phyloP scores from a whole-genome alignment of 2,888 invertebrate genomes.

The Tiphia femorata region DNA sequence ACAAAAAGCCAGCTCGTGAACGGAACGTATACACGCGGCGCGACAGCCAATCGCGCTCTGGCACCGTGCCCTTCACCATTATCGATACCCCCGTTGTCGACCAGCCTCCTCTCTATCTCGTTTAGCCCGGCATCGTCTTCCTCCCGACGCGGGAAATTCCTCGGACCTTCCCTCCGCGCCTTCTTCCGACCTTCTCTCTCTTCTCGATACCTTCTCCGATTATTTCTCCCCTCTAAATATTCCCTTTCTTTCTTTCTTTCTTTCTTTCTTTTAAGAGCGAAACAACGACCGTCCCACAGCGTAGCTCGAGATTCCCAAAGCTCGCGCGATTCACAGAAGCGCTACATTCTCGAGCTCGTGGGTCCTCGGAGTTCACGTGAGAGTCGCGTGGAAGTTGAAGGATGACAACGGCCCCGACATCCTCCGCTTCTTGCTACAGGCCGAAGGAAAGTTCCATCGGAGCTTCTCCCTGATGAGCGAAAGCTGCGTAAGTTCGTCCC shows the following conservation, averaged over 20 bases:
- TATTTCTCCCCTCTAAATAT: not conserved
- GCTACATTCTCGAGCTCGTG: slow-evolving; percentile 28
- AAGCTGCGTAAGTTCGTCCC: no score
- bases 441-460: not conserved
- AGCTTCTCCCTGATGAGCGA: no score
- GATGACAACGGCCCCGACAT: not conserved
- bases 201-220: not conserved
- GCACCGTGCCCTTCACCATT: slow-evolving; percentile 53
- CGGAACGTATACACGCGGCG: slow-evolving; percentile 38
- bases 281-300: not conserved
- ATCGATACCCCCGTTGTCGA: slow-evolving; percentile 43
- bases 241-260: slow-evolving; percentile 1
- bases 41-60: slow-evolving; percentile 45
- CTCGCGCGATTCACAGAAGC: slow-evolving; percentile 7
- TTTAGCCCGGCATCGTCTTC: slow-evolving; percentile 5
- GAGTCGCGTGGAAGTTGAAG: not conserved
- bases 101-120: slow-evolving; percentile 16
- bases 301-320: no score
- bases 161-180: not conserved
- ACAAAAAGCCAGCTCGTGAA: no score
- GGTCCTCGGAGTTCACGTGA: slow-evolving; percentile 1
- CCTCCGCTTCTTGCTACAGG: not conserved
- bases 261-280: not conserved
- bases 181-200: not conserved
- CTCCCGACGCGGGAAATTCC: slow-evolving; percentile 7